phyloP scores from a whole-genome alignment of 2,888 invertebrate genomes.

The Palloptera scutellata region DNA sequence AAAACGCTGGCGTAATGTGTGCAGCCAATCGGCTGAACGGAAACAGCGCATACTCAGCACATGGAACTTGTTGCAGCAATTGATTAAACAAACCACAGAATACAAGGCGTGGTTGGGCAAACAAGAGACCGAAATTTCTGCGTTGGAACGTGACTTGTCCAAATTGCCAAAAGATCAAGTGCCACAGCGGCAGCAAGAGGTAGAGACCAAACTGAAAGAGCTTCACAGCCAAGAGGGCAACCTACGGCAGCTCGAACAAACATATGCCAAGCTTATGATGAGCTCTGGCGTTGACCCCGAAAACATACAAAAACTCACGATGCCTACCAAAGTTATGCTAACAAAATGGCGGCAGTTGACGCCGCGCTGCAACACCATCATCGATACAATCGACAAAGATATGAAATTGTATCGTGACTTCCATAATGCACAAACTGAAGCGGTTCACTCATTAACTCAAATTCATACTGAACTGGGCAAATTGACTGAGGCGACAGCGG shows the following conservation, averaged over 20 bases:
- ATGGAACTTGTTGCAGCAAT: constrained; percentile 71
- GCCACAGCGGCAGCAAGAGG: constrained; percentile 67
- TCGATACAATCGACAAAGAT: constrained; percentile 69
- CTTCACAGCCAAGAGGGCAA: constrained; percentile 68
- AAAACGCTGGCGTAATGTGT: constrained; percentile 81
- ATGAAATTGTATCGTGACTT: constrained; percentile 74
- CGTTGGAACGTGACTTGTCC: constrained; percentile 70
- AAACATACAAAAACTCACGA: constrained; percentile 71
- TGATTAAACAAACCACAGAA: constrained; percentile 67
- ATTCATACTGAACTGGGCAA: constrained; percentile 78
- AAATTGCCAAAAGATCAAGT: constrained; percentile 69
- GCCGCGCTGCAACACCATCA: constrained; percentile 69
- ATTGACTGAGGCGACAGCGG: constrained; percentile 65
- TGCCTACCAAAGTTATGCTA: constrained; percentile 68
- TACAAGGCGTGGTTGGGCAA: constrained; percentile 71
- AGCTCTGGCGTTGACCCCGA: constrained; percentile 75
- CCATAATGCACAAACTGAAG: constrained; percentile 74
- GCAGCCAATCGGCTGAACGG: constrained; percentile 75
- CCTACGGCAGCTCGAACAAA: constrained; percentile 73
- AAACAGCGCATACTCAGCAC: constrained; percentile 72
- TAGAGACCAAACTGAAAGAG: constrained; percentile 68
- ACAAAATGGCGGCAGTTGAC: constrained; percentile 74
- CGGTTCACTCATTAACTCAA: constrained; percentile 75
- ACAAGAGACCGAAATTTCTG: constrained; percentile 69
- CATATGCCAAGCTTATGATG: constrained; percentile 74